phyloP scores from a whole-genome alignment of 2,888 invertebrate genomes.

The Lissonota sp. region DNA sequence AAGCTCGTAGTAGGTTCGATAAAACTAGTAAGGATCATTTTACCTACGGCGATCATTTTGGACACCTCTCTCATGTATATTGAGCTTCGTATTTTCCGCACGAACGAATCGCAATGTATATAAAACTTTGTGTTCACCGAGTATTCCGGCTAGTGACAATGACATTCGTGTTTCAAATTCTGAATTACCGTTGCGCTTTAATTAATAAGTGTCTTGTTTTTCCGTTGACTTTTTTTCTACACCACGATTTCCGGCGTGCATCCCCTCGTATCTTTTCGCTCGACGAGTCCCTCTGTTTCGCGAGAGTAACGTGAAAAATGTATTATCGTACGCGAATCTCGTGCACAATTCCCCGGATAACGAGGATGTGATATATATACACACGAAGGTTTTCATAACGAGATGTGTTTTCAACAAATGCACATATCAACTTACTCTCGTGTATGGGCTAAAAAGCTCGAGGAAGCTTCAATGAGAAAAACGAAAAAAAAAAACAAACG shows the following conservation, averaged over 20 bases:
- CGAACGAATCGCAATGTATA: background rate
- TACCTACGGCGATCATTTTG: too few species aligned
- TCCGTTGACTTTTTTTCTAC: slow-evolving; percentile 16
- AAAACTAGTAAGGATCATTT: too few species aligned
- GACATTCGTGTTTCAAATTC: slow-evolving; percentile 76
- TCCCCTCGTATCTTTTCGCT: slow-evolving; percentile 10
- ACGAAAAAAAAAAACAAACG: slow-evolving; percentile 29
- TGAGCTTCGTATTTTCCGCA: too few species aligned
- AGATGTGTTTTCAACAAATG: slow-evolving; percentile 51
- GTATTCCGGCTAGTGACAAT: slow-evolving; percentile 68
- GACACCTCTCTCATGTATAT: too few species aligned
- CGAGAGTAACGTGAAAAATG: slow-evolving; percentile 45
- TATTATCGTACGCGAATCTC: slow-evolving; percentile 58
- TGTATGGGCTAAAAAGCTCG: background rate
- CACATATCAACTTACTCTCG: slow-evolving; percentile 18
- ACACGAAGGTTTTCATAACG: slow-evolving; percentile 65
- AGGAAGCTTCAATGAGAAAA: slow-evolving; percentile 35
- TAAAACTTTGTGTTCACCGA: slow-evolving; percentile 46
- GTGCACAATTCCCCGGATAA: slow-evolving; percentile 61
- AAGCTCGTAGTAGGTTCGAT: too few species aligned
- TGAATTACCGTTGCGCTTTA: slow-evolving; percentile 27
- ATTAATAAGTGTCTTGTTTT: slow-evolving; percentile 34
- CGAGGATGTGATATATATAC: slow-evolving; percentile 47
- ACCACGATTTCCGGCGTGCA: background rate
- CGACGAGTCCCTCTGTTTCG: slow-evolving; percentile 11